Percentiles rank a stretch among this genome's conserved stretches.
Evolutionary conservation across 2,797 vertebrate genomes (phyloP).

Genomic region (Spheniscus humboldti): DNA sequence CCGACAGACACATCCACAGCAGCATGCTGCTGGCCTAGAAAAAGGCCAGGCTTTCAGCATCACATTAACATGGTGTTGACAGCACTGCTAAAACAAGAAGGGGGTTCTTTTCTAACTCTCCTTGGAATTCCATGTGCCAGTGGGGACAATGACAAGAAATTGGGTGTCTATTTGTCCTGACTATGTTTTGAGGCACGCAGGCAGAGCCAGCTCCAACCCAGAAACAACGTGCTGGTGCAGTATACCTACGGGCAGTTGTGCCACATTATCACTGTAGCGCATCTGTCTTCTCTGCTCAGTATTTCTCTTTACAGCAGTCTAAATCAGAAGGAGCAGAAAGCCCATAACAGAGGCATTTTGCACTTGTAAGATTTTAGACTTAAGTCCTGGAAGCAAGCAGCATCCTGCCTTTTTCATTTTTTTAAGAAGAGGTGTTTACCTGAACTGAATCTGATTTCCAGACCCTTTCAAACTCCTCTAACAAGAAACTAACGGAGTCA

Average conservation of each 20-base stretch:
- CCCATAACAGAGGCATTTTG: background rate
- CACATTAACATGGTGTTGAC: background rate
- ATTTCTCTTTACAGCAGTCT: background rate
- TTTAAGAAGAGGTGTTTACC: background rate
- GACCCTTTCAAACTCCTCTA: background rate
- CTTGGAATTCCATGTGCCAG: background rate
- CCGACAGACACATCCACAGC: fast-evolving
- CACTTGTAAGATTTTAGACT: background rate
- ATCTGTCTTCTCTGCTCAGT: background rate
- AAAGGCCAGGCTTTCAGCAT: background rate
- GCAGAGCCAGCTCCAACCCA: background rate
- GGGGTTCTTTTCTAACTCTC: background rate
- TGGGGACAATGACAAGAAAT: background rate
- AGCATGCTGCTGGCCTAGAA: background rate
- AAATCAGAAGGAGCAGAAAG: background rate
- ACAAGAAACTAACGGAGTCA: background rate
- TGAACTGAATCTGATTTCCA: background rate
- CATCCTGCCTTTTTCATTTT: background rate
- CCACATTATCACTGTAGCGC: too few relatives aligned
- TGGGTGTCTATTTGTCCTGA: background rate
- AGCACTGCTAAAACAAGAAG: background rate
- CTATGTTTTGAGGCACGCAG: fast-evolving
- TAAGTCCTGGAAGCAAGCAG: background rate
- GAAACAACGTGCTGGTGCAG: fast-evolving
- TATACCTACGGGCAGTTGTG: background rate